Evolutionary conservation across 2,797 vertebrate species (phyloP), one percentile per base, ranked within the genome.

Genomic region (Denticeps clupeoides): DNA sequence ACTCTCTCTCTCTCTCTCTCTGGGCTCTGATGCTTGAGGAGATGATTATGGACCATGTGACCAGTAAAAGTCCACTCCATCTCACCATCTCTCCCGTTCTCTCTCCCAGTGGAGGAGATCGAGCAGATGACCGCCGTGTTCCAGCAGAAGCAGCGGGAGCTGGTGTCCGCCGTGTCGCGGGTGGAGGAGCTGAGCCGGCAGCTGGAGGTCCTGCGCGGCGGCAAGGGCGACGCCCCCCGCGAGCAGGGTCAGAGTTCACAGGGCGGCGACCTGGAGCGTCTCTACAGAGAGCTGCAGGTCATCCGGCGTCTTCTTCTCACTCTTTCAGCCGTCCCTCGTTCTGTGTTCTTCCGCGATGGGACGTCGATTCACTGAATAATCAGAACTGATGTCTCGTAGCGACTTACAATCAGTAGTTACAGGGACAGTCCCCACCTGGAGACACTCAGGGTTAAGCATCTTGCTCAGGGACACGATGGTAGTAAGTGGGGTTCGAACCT

Each of bases 221-320:
- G 77, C 59, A 72, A 84, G 28, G 74, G 82, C n/a, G 88, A 92
- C 1, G 79, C 86, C 0, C 88, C 94, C 70, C 75, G 64, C 6
- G 38, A 50, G 68, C 83, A 84, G 31, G 77, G 72, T 56, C 76
- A 76, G 63, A 69, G 63, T 54, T 63, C 62, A 25, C 75, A 74
- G 2, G 70, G 78, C 27, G 87, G 89, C 3, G 94, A 99, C 64
- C 84, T 99, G 0, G 93, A 99, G 51, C 80, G 83, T 1, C 83
- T 97, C 5, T 91, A 90, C 54, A 89, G 86, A 71, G 92, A 98
- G 53, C 83, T 97, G 63, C 90, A 98, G 90, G 93, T 97, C 78
- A 74, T 84, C 62, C 54, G 2, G 3, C 43, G 32, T 3, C 27
- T 40, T 8, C 5, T 16, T 41, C 38, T 41, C 38, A 18, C 38